These are phyloP conservation scores for Rhingia campestris DNA, from an alignment of 2,888 invertebrate species.

Conservation along the genomic window DNA sequence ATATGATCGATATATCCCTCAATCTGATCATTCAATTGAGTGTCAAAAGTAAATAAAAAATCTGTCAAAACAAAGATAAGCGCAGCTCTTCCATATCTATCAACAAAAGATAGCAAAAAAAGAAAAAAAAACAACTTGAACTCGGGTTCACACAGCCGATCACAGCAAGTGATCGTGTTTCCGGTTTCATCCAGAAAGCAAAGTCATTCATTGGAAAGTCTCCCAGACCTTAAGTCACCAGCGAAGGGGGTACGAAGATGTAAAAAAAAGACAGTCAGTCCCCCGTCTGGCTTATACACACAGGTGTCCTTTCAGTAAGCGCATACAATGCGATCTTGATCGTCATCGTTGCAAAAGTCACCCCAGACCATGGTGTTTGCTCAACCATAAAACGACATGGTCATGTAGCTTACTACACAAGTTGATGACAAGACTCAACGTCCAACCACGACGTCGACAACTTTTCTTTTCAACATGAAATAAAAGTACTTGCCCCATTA, in stretches of 20 bases:
- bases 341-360: conserved; percentile 21
- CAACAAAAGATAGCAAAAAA: not conserved
- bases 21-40: too few species aligned
- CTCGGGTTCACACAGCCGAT: not conserved
- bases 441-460: conserved; percentile 20
- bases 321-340: not conserved
- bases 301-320: not conserved
- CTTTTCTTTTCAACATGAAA: conserved; percentile 47
- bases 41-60: too few species aligned
- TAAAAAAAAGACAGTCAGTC: conserved; percentile 5
- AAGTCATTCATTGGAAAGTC: conserved; percentile 53
- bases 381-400: conserved; percentile 12
- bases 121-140: not conserved
- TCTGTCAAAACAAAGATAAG: too few species aligned
- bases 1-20: not conserved
- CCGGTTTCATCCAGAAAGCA: conserved; percentile 27
- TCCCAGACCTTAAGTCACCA: conserved; percentile 44
- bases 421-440: conserved; percentile 32
- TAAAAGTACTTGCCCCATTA: conserved; percentile 63
- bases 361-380: conserved; percentile 8
- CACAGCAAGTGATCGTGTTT: conserved; percentile 26
- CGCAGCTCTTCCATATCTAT: too few species aligned
- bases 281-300: conserved; percentile 1
- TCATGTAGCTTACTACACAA: conserved; percentile 11
- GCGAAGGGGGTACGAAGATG: not conserved